Base-by-base conservation (phyloP, 2,888 invertebrate species). In the Chrysomela aeneicollis region DNA sequence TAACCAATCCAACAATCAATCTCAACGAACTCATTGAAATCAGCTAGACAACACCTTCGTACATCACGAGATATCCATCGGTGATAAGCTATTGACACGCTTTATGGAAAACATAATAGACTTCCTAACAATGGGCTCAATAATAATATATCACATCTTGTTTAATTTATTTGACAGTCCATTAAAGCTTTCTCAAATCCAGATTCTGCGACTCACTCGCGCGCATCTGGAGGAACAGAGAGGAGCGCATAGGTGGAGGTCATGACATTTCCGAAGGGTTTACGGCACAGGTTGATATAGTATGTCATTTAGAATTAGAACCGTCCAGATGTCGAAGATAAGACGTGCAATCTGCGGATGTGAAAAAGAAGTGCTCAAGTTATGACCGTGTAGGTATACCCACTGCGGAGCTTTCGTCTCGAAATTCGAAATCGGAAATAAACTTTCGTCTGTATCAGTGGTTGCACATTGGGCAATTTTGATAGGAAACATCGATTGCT, bases 101-200 rank as follows among this genome's bases (percentile, higher is more conserved):
- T 66, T 68, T 65, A 68, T 68, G 58, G 61, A 65, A 63, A 63
- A 51, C 65, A 53, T 68, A 65, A 68, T 68, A 63, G 67, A 60
- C 62, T 68, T 63, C 59, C 64, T 30, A 68, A 63, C 63, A 68
- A 68, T 65, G 50, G 61, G 54, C 37, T 59, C 63, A 65, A 68
- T 68, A 68, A 65, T 65, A 68, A 68, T 68, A 64, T 65, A 65
- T 68, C 65, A 62, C 60, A 62, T 59, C 52, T 32, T 49, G 64
- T 37, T 64, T 63, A 65, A 68, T 68, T 68, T 68, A 68, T 68
- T 68, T 68, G 68, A 68, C 65, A 68, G 61, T 59, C 65, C 61
- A 68, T 68, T 65, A 65, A 68, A 65, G 63, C 58, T 65, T 63
- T 65, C 64, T 61, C 59, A 61, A 68, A 65, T 68, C 68, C 63